Conservation (phyloP, 2,888 invertebrate species). For the Drosophila parthenogenetica region DNA sequence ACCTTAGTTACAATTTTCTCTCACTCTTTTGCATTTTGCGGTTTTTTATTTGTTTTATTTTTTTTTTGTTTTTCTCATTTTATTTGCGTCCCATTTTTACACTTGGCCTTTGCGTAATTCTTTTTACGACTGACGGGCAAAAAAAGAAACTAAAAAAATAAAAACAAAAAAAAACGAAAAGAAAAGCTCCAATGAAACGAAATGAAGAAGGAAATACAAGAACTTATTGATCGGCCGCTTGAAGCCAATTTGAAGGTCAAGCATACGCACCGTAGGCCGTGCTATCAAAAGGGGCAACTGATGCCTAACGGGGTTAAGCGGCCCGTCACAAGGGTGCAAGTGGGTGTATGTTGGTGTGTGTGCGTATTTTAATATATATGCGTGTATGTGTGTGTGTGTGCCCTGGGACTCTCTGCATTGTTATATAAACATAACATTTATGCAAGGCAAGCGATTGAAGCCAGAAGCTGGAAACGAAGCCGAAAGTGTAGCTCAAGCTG, state of each 20-base stretch:
- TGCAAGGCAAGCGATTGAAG: slow-evolving; percentile 29
- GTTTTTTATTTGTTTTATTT: slow-evolving; percentile 8
- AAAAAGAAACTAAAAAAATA: slow-evolving; percentile 26
- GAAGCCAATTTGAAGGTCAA: slow-evolving; percentile 75
- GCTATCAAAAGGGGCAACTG: slow-evolving; percentile 13
- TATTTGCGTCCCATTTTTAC: slow-evolving; percentile 70
- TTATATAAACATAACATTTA: slow-evolving; percentile 67
- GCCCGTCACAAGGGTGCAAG: background rate
- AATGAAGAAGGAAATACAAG: slow-evolving; percentile 57
- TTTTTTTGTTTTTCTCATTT: slow-evolving; percentile 60
- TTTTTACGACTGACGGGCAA: slow-evolving; percentile 79
- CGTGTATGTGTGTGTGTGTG: background rate
- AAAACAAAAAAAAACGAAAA: slow-evolving; percentile 8
- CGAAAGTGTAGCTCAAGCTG: slow-evolving; percentile 1
- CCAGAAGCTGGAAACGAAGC: slow-evolving; percentile 1
- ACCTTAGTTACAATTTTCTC: slow-evolving; percentile 29
- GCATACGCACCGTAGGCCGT: slow-evolving; percentile 67
- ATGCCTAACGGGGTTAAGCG: slow-evolving; percentile 6
- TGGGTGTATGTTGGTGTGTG: background rate
- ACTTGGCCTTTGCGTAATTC: slow-evolving; percentile 72
- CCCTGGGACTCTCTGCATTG: slow-evolving; percentile 36
- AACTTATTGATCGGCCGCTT: slow-evolving; percentile 70
- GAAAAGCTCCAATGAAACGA: slow-evolving; percentile 14
- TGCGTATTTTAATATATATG: background rate
- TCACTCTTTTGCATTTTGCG: slow-evolving; percentile 28